A percentile compares a stretch with the other conserved stretches of the same genome.
These are phyloP conservation scores for Glaucopsyche alexis DNA, from an alignment of 2,888 invertebrate genomes.

Conservation along the genomic window DNA sequence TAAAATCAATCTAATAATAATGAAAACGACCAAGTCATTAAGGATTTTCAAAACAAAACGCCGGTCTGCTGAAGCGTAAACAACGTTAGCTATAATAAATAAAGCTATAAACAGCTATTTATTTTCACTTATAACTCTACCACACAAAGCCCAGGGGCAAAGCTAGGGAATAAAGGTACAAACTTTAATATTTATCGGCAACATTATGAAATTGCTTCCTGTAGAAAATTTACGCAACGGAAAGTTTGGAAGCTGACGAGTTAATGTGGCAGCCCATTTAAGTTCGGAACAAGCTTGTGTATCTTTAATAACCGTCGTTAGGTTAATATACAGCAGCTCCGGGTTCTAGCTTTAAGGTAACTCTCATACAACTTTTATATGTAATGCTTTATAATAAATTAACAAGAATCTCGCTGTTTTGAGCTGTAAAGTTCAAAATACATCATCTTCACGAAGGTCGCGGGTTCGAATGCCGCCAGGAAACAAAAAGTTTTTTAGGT, in stretches of 20 bases:
- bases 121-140: not conserved
- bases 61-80: no score
- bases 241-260: slow-evolving; percentile 41
- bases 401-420: slow-evolving; percentile 11
- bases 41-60: no score
- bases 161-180: not conserved
- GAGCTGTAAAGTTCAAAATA: not conserved
- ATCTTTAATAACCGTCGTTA: slow-evolving; percentile 30
- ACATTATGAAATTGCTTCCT: slow-evolving; percentile 36
- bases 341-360: slow-evolving; percentile 19
- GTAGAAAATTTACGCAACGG: slow-evolving; percentile 32
- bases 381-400: not conserved
- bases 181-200: slow-evolving; percentile 30
- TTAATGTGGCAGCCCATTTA: slow-evolving; percentile 42
- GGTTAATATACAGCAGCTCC: slow-evolving; percentile 19
- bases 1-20: no score
- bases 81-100: not conserved
- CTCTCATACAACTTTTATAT: slow-evolving; percentile 18
- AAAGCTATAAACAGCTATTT: not conserved
- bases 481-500: no score
- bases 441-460: not conserved
- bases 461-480: no score
- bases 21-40: no score
- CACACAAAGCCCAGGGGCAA: not conserved
- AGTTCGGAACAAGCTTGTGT: slow-evolving; percentile 42